phyloP scores from a whole-genome alignment of 2,797 vertebrate species.

The Allobates femoralis region DNA sequence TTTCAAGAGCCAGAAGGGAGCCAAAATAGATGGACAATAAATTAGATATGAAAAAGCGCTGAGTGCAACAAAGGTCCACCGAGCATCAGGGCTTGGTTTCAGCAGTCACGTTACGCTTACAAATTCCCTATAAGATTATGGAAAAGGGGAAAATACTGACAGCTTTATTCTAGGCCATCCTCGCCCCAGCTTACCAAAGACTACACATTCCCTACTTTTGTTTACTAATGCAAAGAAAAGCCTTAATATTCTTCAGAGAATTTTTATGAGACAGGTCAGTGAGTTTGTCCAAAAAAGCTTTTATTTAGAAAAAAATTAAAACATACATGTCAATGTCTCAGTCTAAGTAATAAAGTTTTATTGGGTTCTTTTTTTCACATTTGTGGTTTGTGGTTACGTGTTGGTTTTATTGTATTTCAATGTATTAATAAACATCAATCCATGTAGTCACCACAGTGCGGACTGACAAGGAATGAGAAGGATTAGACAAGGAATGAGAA shows the following conservation, averaged over 20 bases:
- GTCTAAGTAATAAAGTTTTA: neutral
- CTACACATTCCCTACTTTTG: neutral
- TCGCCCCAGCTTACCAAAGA: neutral
- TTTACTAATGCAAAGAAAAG: neutral
- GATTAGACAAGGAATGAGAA: neutral
- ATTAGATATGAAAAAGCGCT: too few relatives aligned
- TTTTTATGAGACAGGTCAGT: neutral
- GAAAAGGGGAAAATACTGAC: neutral
- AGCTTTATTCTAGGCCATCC: neutral
- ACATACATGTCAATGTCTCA: neutral
- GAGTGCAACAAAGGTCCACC: too few relatives aligned
- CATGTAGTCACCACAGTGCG: neutral
- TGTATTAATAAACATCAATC: constrained; percentile 17
- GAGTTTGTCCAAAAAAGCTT: neutral
- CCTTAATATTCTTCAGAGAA: neutral
- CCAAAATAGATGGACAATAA: too few relatives aligned
- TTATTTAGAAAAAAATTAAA: neutral
- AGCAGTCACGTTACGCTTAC: too few relatives aligned
- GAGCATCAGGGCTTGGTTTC: too few relatives aligned
- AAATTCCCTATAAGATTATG: neutral
- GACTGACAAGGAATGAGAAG: too few relatives aligned
- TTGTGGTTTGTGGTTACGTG: constrained; percentile 22
- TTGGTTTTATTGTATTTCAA: neutral
- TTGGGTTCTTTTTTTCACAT: neutral
- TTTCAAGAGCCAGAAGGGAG: too few relatives aligned